These are phyloP conservation scores for Drosophila santomea DNA, from an alignment of 1,140 invertebrate species.

Conservation along the genomic window DNA sequence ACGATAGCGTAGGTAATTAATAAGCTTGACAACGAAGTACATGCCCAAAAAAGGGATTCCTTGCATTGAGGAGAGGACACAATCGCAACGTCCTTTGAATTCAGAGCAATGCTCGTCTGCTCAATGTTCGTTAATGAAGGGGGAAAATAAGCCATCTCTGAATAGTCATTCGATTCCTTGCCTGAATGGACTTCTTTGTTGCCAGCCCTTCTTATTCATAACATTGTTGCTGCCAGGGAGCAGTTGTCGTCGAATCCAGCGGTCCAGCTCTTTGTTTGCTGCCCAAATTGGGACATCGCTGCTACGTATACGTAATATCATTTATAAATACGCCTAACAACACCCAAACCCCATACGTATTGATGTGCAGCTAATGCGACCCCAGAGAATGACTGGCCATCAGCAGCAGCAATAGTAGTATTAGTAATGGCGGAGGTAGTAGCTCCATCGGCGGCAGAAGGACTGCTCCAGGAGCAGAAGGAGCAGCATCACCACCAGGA, in stretches of 20 bases:
- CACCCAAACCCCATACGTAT: constrained; percentile 46
- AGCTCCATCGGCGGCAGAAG: constrained; percentile 4
- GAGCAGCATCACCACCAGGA: constrained; percentile 3
- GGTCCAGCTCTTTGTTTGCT: constrained; percentile 53
- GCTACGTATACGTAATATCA: constrained; percentile 70
- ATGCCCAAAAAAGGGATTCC: neutral
- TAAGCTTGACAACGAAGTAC: constrained; percentile 9
- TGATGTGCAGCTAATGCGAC: constrained; percentile 80
- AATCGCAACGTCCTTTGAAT: neutral
- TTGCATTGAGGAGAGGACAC: neutral
- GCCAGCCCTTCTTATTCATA: constrained; percentile 6
- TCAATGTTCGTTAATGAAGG: constrained; percentile 21
- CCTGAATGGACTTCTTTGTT: constrained; percentile 23
- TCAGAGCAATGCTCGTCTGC: neutral
- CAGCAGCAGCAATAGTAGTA: neutral
- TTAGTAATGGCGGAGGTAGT: neutral
- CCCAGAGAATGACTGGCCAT: constrained; percentile 68
- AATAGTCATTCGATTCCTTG: too few relatives aligned
- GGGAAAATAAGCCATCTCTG: constrained; percentile 9
- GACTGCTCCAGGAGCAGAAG: neutral
- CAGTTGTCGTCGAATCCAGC: constrained; percentile 13
- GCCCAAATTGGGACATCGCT: constrained; percentile 66
- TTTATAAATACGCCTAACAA: constrained; percentile 82
- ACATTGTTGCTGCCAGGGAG: constrained; percentile 1
- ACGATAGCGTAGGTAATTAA: constrained; percentile 5